These are phyloP conservation scores for Agrypnus murinus DNA, from an alignment of 2,888 invertebrate species.

Conservation along the genomic window DNA sequence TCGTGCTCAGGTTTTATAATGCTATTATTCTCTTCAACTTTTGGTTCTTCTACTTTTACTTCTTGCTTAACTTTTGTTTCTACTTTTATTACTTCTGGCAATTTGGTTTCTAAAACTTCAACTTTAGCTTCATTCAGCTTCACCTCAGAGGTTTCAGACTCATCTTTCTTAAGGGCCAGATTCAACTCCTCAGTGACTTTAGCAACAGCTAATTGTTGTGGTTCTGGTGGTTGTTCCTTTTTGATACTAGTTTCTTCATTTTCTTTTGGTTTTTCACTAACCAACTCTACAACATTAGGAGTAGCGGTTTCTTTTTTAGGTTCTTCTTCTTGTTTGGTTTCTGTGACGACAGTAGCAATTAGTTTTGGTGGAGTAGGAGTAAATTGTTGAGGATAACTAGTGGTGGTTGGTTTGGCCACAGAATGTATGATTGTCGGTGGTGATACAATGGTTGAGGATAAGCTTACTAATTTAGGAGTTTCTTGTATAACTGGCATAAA, in stretches of 20 bases:
- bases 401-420: constrained; percentile 19
- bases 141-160: constrained; percentile 50
- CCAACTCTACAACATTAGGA: background rate
- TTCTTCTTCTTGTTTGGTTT: background rate
- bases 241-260: constrained; percentile 8
- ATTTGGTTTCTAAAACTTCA: constrained; percentile 33
- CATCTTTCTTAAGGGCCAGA: constrained; percentile 59
- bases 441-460: constrained; percentile 47
- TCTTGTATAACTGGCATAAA: constrained; percentile 66
- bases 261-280: constrained; percentile 6
- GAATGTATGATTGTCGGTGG: constrained; percentile 37
- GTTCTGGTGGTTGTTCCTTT: constrained; percentile 24
- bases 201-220: constrained; percentile 60
- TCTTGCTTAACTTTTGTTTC: constrained; percentile 23
- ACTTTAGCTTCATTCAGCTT: constrained; percentile 57
- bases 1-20: constrained; percentile 55
- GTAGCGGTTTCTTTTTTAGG: constrained; percentile 2
- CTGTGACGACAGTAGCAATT: background rate
- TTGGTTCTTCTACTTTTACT: constrained; percentile 45
- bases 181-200: constrained; percentile 66
- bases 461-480: constrained; percentile 59
- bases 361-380: background rate
- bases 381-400: background rate
- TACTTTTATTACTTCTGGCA: background rate
- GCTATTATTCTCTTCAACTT: constrained; percentile 55